These are phyloP conservation scores for Dromococcyx pavoninus DNA, from an alignment of 2,797 vertebrate species.

Conservation along the genomic window DNA sequence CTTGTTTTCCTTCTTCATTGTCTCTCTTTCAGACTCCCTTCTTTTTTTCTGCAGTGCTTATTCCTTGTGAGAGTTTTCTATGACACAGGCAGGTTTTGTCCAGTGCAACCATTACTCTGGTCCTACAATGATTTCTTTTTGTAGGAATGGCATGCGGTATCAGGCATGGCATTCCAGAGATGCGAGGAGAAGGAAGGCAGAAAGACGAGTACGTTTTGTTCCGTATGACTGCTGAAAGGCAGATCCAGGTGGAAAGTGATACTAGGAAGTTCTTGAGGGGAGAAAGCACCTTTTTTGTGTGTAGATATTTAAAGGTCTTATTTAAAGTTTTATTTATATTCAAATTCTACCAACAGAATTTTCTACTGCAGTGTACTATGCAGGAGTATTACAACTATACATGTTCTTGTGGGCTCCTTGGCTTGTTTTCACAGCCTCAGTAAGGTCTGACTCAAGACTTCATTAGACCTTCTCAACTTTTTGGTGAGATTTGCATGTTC, in stretches of 20 bases:
- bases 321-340: not conserved
- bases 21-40: not conserved
- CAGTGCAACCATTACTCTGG: not conserved
- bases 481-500: not conserved
- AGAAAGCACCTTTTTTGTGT: not conserved
- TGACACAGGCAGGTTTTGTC: not conserved
- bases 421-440: not conserved
- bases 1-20: not conserved
- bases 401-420: not conserved
- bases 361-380: not conserved
- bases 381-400: not conserved
- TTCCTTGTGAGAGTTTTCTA: not conserved
- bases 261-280: not conserved
- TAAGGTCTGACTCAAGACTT: not conserved
- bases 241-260: not conserved
- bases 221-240: not conserved
- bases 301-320: not conserved
- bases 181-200: not conserved
- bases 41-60: not conserved
- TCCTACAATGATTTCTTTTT: not conserved
- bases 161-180: not conserved
- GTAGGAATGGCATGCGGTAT: not conserved
- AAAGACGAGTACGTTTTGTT: not conserved
- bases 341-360: not conserved
- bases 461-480: not conserved